Base-by-base conservation (phyloP, 1,140 invertebrate genomes). In the Coptotermes formosanus region DNA sequence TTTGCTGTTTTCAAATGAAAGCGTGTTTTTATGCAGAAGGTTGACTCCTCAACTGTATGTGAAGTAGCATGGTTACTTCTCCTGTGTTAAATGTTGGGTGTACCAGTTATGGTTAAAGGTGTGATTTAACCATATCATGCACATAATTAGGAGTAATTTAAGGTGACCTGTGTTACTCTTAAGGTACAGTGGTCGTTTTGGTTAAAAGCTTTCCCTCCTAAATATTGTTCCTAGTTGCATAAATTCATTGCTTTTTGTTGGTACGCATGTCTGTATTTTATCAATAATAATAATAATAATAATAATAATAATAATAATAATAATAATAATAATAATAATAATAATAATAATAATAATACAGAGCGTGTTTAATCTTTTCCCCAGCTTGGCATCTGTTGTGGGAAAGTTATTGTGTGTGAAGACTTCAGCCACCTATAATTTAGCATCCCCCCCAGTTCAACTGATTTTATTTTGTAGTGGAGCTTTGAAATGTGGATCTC, bases 111-210 rank as follows among this genome's bases (percentile, higher is more conserved):
- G 25, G n/a, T 8, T 75, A 75, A 75, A n/a, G n/a, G 25, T 30
- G 0, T 75, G 64, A n/a, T 0, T 1, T n/a, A 75, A 8, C 64
- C 64, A 75, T 75, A 75, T 75, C 64, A 75, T 75, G 64, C 30
- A 75, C 64, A 75, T 75, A 75, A 75, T 30, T 75, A 75, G 64
- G 64, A 75, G 14, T 75, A 75, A 75, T 25, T 75, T 75, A 25
- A 75, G 64, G 64, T 75, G 64, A n/a, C 14, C 9, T 75, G 64
- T 75, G 1, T 75, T 75, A n/a, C 64, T 75, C n/a, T 59, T 75
- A 75, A 75, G 64, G 14, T 75, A 30, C 64, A 30, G 8, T 75
- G n/a, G 25, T 75, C 30, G 64, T 75, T 75, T 30, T n/a, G 64
- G n/a, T 25, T 30, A 30, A 38, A 1, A 8, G 25, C 6, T n/a